phyloP scores from a whole-genome alignment of 23 tunicate species.

The Ciona savignyi region DNA sequence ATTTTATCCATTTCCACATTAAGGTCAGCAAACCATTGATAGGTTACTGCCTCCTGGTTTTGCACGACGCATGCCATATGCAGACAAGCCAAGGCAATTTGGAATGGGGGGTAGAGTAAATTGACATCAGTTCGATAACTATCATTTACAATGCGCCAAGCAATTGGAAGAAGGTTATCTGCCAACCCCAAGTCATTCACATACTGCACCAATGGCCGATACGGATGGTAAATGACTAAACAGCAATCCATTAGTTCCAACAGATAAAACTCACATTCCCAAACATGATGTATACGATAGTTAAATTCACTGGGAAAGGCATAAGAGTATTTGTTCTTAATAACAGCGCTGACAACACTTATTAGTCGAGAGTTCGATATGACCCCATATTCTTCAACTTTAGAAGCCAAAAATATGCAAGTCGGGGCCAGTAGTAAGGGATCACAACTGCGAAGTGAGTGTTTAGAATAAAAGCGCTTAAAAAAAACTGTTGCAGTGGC shows the following conservation, averaged over 20 bases:
- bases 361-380: conserved; percentile 56
- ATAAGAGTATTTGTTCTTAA: conserved; percentile 63
- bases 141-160: conserved; percentile 93
- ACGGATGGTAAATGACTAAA: conserved; percentile 83
- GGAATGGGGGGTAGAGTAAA: conserved; percentile 76
- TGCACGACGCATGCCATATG: conserved; percentile 85
- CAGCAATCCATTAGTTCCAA: conserved; percentile 92
- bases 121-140: conserved; percentile 79
- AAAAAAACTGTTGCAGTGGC: conserved; percentile 95
- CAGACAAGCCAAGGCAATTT: conserved; percentile 75
- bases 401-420: conserved; percentile 74
- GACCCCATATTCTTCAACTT: conserved; percentile 85
- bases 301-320: conserved; percentile 55
- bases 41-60: conserved; percentile 37
- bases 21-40: conserved; percentile 89
- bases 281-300: too few relatives aligned
- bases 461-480: conserved; percentile 67
- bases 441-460: conserved; percentile 72
- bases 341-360: conserved; percentile 20
- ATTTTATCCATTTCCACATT: conserved; percentile 77
- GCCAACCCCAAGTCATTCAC: conserved; percentile 30
- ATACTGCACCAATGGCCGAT: conserved; percentile 73
- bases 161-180: conserved; percentile 52
- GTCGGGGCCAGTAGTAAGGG: conserved; percentile 86
- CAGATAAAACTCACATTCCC: conserved; percentile 89